Evolutionary conservation across 2,797 vertebrate genomes (phyloP), one percentile per base, ranked within the genome.

Genomic region (Kryptopterus vitreolus): DNA sequence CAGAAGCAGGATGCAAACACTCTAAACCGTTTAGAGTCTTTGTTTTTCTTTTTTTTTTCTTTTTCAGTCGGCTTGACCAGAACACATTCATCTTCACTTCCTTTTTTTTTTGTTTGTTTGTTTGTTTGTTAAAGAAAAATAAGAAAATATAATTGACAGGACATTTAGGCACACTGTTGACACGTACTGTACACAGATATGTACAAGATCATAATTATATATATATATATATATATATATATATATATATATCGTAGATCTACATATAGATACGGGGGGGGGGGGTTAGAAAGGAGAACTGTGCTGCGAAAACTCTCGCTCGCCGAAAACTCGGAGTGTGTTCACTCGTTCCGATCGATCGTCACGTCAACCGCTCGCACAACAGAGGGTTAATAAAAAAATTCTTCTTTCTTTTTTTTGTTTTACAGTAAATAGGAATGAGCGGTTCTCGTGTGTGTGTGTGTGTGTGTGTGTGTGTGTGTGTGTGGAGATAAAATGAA

Each of bases 101-200:
- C 92, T 90, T 90, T 76, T 84, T 93, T 89, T 84, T 93, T 89
- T 43, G 0, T 43, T 43, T 38, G 38, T 43, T 90, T 86, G 73
- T 85, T 92, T 91, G 86, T 91, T 95, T 92, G 92, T 92, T 95
- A 94, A 92, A 90, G 94, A 94, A 95, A 94, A 92, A 91, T 95
- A 92, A 93, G 93, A 95, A 93, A 92, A 95, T 95, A 95, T 93
- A 95, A 93, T 92, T 90, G 93, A 96, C 89, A 95, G 93, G 95
- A 97, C 95, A 95, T 93, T 95, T 95, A 98, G 96, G 97, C 96
- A 98, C 96, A 96, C 94, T 94, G 95, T 92, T 95, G 95, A 98
- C 95, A 96, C 92, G 93, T 94, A 95, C 93, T 96, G 94, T 96
- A 98, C 96, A 98, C 88, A 87, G 85, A 93, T 93, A 93, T 92